Evolutionary conservation across 2,888 invertebrate species (phyloP), one percentile per base, ranked within the genome.

Genomic region (Lucinisca nassula): DNA sequence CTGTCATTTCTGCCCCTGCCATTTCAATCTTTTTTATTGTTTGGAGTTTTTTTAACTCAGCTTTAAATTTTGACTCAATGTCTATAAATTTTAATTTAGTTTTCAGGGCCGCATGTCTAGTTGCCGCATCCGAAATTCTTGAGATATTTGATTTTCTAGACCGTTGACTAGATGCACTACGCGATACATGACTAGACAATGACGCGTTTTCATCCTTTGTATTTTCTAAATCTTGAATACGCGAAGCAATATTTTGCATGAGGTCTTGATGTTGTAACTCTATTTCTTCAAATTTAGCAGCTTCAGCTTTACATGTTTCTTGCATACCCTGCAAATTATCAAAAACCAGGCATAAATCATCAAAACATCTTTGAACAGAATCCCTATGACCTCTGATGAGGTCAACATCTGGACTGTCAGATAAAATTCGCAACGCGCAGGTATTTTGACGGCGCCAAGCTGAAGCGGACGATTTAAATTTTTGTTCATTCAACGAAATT

Each of bases 31-130:
- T 17, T 32, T 40, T 78, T 1, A 78, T 78, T 6, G 73, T 72
- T 49, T 72, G 27, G 12, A 72, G 45, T 49, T 80, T 80, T 32
- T 80, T 35, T n/a, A 72, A 55, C 6, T 80, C 51, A 0, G 79
- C 79, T 32, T 73, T 73, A 35, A 6, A 24, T 80, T 72, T 80
- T 8, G 79, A 72, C 38, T 72, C 79, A 17, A 73, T n/a, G 58
- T 80, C 79, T 51, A 72, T 72, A 51, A 35, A 80, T 32, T 80
- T 72, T 37, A 70, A 38, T 35, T 72, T 51, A 0, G 79, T 35
- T 73, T 73, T 35, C 21, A 80, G 49, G 27, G 51, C 38, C 12
- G 79, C 72, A 51, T 51, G 72, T 45, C 38, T 37, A 14, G 58
- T 51, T 12, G 72, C 79, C 12, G 24, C 77, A 75, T 75, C 49